Evolutionary conservation across 2,113 vertebrate species (phyloP), one percentile per base, ranked within the genome.

Genomic region (Gambusia affinis): DNA sequence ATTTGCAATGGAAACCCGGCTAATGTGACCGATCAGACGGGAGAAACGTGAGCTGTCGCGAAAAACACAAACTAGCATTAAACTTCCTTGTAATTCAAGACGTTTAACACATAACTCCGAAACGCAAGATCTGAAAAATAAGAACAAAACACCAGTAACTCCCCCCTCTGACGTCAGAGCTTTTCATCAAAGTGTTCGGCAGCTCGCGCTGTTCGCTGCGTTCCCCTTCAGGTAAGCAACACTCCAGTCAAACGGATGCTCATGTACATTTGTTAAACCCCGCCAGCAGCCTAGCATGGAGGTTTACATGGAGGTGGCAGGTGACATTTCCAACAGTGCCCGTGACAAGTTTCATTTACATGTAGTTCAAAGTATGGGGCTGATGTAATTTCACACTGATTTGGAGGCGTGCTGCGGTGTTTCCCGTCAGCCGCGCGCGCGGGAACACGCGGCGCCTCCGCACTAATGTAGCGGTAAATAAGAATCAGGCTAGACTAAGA

Each of bases 311-410:
- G 44, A 82, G 87, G 82, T 85, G 90, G 84, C 87, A 85, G 87
- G 82, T 88, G 90, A 90, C 85, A 84, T 89, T 89, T 85, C 62
- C 85, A 79, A 69, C 83, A 73, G 81, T 60, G 65, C 74, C 74
- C 74, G 84, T 79, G 82, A 89, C 87, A 85, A 85, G 64, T 83
- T 88, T 82, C 72, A 92, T 90, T 90, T 89, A 80, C 83, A 88
- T 88, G 85, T 83, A 71, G 85, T 89, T 89, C 85, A 88, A 88
- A 88, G 84, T 63, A 77, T 29, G 76, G 60, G 64, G 84, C 71
- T 83, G 84, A 87, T 89, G 85, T 89, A 84, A 92, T 92, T 92
- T 92, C 90, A 92, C 90, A 85, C 47, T 72, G 84, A 89, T 89
- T 92, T 88, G 76, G 78, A 69, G 77, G 67, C 82, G 76, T 24